Evolutionary conservation across 2,113 vertebrate species (phyloP).

Genomic region (Promerops cafer): DNA sequence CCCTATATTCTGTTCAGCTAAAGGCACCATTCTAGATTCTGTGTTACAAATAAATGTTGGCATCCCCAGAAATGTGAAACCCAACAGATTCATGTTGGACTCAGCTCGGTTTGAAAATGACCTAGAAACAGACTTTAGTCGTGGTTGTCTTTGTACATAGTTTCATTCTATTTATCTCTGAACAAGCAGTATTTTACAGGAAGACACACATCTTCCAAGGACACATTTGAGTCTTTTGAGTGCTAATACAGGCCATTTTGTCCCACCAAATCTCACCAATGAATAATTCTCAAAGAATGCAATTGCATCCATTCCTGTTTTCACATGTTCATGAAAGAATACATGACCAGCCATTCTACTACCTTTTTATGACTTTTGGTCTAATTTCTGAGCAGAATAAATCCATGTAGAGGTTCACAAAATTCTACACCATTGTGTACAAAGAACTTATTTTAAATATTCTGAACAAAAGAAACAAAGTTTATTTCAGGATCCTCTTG

Average conservation of each 20-base stretch:
- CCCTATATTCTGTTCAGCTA: constrained; percentile 43
- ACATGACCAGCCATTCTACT: not conserved
- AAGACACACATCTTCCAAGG: not conserved
- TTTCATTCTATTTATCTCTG: not conserved
- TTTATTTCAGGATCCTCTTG: constrained; percentile 11
- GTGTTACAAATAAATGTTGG: not conserved
- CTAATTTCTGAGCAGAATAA: not conserved
- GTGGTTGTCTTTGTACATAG: not conserved
- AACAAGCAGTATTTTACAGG: not conserved
- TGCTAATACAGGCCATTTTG: not conserved
- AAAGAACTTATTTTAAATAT: not conserved
- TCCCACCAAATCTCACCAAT: not conserved
- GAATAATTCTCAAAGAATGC: not conserved
- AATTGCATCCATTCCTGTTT: not conserved
- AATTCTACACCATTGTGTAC: not conserved
- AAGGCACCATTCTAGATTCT: not conserved
- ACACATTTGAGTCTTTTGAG: not conserved
- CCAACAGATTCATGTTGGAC: not conserved
- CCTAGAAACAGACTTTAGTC: not conserved
- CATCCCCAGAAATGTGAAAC: not conserved
- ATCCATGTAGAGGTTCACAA: not conserved
- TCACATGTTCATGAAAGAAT: not conserved
- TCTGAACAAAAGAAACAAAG: constrained; percentile 19
- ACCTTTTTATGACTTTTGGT: not conserved
- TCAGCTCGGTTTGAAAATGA: not conserved